Base-by-base conservation (phyloP, 2,888 invertebrate species). In the Phorcus lineatus region DNA sequence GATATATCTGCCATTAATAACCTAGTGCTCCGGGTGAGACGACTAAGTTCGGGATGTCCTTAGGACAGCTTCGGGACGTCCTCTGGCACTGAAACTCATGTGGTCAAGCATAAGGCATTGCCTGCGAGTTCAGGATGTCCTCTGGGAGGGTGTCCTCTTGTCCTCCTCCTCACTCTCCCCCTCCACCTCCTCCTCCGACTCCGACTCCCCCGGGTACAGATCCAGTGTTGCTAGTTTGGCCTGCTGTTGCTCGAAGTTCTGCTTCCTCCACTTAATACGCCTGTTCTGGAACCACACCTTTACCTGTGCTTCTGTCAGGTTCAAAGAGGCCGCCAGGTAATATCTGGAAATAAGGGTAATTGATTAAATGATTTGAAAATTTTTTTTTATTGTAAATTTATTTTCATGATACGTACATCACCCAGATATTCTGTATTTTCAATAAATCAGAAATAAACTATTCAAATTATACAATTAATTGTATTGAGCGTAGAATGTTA, bases 241-340 rank as follows among this genome's bases (percentile, higher is more conserved):
- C 53, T 91, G 90, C 79, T 98, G 97, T 89, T 97, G 95, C 92
- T 98, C 98, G 88, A 98, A 94, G 89, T 98, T 97, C 90, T 98
- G 97, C 91, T 99, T 99, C 76, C 98, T 95, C 98, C 98, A 98
- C 94, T 97, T 97, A 87, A 99, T 99, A 57, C 98, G 95, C 40
- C 93, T 81, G 85, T 92, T 92, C 83, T 93, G 93, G 82, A 93
- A 93, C 93, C 93, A 93, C 17, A 93, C 93, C 85, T 93, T 93
- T 2, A 97, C 97, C 95, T 97, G 97, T 4, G 97, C 97, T 92
- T 97, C 97, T 0, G 97, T 97, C 54, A 98, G 94, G 87, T 96
- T 96, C 74, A 97, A 94, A 0, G 97, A 96, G 85, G 97, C 96
- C 0, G 99, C 99, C 80, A 99, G 94, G 93, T 98, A 98, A 3